Conservation (phyloP, 2,797 vertebrate species). For the Thamnophis elegans region DNA sequence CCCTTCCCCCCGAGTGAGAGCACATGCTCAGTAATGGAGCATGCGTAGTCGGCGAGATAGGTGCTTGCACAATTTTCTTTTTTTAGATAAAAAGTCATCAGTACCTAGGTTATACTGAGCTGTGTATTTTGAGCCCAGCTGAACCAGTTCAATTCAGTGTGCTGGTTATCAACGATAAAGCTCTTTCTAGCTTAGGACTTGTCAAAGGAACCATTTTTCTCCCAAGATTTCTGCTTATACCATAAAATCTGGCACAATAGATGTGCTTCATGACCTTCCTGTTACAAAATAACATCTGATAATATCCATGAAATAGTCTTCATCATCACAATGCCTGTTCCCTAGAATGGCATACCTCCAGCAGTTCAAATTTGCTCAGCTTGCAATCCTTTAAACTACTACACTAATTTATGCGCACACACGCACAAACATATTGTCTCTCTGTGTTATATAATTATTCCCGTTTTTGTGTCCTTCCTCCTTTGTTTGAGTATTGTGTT, state of each 20-base stretch:
- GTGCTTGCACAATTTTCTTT: no score
- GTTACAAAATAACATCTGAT: not conserved
- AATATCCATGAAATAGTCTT: not conserved
- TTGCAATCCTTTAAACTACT: not conserved
- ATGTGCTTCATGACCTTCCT: not conserved
- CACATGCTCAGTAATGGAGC: no score
- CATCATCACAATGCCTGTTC: not conserved
- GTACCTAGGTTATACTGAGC: not conserved
- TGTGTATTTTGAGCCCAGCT: not conserved
- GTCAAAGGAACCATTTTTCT: not conserved
- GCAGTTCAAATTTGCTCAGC: not conserved
- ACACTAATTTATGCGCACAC: not conserved
- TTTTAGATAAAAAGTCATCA: not conserved
- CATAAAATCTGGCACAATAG: not conserved
- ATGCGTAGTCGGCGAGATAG: no score
- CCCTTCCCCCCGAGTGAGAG: no score
- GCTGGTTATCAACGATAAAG: not conserved
- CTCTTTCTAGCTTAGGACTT: not conserved
- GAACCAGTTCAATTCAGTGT: not conserved
- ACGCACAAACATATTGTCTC: not conserved
- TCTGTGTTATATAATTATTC: not conserved
- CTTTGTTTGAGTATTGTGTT: not conserved
- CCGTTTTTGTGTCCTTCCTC: not conserved
- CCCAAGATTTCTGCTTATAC: not conserved
- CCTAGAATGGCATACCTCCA: not conserved